Evolutionary conservation across 2,888 invertebrate genomes (phyloP).

Genomic region (Gryllus longicercus): DNA sequence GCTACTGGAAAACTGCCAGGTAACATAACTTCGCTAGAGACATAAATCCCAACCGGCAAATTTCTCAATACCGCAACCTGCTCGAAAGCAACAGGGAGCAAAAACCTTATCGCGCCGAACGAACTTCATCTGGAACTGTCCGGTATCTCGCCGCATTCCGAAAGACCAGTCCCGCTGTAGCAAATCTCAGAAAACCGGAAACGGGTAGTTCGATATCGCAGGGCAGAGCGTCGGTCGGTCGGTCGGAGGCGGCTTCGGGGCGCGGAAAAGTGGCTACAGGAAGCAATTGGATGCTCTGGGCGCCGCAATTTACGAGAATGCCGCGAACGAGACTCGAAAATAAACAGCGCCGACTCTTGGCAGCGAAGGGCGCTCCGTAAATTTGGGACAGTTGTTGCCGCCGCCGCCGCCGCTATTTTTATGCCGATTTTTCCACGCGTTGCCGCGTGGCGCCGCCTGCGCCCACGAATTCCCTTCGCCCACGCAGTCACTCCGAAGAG

Average conservation of each 20-base stretch:
- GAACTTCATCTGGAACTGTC: not conserved
- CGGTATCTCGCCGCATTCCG: not conserved
- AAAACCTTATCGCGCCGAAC: not conserved
- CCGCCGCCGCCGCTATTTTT: not conserved
- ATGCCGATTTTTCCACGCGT: conserved; percentile 8
- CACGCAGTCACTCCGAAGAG: not conserved
- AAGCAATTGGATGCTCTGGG: not conserved
- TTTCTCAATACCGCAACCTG: too few species aligned
- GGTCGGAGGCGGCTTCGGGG: not conserved
- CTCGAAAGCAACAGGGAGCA: too few species aligned
- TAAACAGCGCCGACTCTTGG: not conserved
- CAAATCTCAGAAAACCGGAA: not conserved
- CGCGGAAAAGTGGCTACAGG: not conserved
- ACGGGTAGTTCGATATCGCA: not conserved
- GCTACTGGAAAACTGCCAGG: too few species aligned
- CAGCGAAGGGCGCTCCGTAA: not conserved
- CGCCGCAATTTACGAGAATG: conserved; percentile 1
- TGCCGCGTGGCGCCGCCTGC: not conserved
- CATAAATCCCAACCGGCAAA: too few species aligned
- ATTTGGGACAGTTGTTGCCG: not conserved
- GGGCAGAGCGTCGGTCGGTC: not conserved
- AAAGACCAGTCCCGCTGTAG: not conserved
- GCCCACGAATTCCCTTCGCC: not conserved
- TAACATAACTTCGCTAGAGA: too few species aligned
- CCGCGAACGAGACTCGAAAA: not conserved